These are phyloP conservation scores for Lasioglossum albipes DNA, from an alignment of 1,140 invertebrate species.

Conservation along the genomic window DNA sequence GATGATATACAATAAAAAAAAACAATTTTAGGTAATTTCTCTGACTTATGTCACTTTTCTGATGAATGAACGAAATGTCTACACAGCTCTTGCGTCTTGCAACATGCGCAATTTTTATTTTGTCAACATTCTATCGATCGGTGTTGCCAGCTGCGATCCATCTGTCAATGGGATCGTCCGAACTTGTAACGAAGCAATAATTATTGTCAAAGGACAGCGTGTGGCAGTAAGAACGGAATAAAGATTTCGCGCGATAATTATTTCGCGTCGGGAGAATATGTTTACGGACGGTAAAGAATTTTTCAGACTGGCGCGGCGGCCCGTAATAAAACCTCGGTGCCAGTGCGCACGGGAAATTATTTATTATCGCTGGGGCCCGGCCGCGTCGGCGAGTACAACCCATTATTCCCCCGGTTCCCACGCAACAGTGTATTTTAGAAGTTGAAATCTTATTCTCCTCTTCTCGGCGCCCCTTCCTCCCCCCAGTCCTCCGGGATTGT, in stretches of 20 bases:
- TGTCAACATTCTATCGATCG: no score
- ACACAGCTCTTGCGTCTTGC: no score
- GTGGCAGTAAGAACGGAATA: background rate
- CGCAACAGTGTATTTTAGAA: constrained; percentile 37
- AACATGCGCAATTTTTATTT: no score
- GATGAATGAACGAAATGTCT: no score
- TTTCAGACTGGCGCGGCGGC: background rate
- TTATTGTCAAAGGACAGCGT: background rate
- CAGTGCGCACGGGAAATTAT: constrained; percentile 14
- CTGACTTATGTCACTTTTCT: no score
- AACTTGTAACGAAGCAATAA: background rate
- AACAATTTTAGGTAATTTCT: no score
- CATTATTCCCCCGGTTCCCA: constrained; percentile 14
- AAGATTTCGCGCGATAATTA: background rate
- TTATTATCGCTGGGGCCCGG: constrained; percentile 24
- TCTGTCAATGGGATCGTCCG: no score
- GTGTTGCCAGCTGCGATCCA: no score
- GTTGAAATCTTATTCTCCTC: constrained; percentile 23
- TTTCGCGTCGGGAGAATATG: background rate
- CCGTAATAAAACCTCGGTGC: constrained; percentile 13
- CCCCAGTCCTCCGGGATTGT: background rate
- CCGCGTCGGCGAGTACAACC: background rate
- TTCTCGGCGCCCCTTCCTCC: background rate
- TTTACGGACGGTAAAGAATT: background rate
- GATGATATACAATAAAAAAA: no score